These are phyloP conservation scores for Arctopsyche grandis DNA, from an alignment of 1,140 invertebrate genomes.

Conservation along the genomic window DNA sequence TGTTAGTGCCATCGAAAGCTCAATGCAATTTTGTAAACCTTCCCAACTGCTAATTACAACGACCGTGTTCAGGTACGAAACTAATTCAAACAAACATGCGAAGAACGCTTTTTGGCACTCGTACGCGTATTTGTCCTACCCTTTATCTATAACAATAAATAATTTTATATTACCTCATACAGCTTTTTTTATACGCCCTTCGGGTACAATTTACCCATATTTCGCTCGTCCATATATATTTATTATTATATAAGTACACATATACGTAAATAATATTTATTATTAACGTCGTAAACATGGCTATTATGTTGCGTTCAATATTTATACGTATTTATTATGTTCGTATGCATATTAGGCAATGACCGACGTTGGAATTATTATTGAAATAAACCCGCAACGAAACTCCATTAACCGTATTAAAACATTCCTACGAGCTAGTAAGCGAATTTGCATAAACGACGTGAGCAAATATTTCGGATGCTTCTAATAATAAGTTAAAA, in stretches of 20 bases:
- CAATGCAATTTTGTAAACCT: not conserved
- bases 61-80: not conserved
- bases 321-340: not conserved
- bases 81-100: not conserved
- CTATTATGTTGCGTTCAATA: conserved; percentile 14
- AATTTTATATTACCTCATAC: conserved; percentile 32
- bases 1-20: conserved; percentile 26
- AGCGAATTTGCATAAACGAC: no score
- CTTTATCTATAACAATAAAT: conserved; percentile 31
- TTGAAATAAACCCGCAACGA: not conserved
- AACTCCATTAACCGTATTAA: not conserved
- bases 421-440: not conserved
- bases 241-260: not conserved
- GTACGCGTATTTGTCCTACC: not conserved
- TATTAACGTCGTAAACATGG: conserved; percentile 13
- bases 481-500: no score
- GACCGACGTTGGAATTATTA: not conserved
- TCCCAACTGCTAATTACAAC: not conserved
- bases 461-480: no score
- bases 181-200: conserved; percentile 25
- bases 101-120: no score
- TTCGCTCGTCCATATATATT: conserved; percentile 11
- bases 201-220: conserved; percentile 22
- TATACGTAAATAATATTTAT: not conserved
- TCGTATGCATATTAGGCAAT: not conserved